Evolutionary conservation across 2,888 invertebrate species (phyloP).

Genomic region (Caenorhabditis sp.): DNA sequence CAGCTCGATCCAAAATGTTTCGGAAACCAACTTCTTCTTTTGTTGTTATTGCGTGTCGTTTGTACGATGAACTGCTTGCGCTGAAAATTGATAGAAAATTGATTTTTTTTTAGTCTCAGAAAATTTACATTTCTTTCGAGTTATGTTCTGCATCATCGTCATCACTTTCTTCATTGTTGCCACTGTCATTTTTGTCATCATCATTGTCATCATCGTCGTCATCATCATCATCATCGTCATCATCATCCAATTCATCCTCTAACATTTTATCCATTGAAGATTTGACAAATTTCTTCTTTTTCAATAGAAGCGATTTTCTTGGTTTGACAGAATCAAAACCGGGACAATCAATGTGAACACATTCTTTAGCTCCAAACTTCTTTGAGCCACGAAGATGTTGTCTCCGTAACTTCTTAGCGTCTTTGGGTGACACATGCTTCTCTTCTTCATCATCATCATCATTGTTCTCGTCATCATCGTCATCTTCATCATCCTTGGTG

Average conservation of each 20-base stretch:
- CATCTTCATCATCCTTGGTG: conserved; percentile 27
- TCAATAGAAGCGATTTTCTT: conserved; percentile 22
- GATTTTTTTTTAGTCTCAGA: background rate
- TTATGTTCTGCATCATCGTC: conserved; percentile 24
- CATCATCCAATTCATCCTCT: conserved; percentile 17
- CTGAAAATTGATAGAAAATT: conserved; percentile 6
- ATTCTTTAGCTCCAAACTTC: conserved; percentile 9
- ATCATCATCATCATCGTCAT: conserved; percentile 14
- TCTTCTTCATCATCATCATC: conserved; percentile 37
- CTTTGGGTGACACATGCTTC: background rate
- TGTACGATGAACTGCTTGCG: conserved; percentile 49
- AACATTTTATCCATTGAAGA: conserved; percentile 7
- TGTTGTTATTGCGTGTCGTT: conserved; percentile 66
- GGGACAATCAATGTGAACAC: conserved; percentile 27
- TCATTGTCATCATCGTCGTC: conserved; percentile 35
- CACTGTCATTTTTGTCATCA: conserved; percentile 27
- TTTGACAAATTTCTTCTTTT: conserved; percentile 11
- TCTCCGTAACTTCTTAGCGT: conserved; percentile 1
- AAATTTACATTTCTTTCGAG: conserved; percentile 10
- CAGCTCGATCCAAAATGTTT: conserved; percentile 59
- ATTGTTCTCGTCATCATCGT: conserved; percentile 34
- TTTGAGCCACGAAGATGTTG: background rate
- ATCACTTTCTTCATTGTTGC: conserved; percentile 35
- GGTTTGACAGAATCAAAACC: conserved; percentile 15
- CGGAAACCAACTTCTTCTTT: conserved; percentile 62